phyloP scores from a whole-genome alignment of 2,113 vertebrate species.

The Macaca mulatta region DNA sequence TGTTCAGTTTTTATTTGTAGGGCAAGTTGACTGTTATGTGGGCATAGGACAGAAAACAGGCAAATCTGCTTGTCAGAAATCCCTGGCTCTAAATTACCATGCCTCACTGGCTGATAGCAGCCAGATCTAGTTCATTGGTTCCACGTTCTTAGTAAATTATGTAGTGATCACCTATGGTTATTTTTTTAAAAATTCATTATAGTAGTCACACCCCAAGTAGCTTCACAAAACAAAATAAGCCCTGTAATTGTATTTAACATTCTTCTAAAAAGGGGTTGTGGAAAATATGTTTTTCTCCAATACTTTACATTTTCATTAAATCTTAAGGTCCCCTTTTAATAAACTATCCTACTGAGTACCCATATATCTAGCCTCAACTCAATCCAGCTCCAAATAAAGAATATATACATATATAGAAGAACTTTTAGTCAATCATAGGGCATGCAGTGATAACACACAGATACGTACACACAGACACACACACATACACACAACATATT shows the following conservation, averaged over 20 bases:
- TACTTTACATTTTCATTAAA: background rate
- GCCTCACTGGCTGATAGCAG: background rate
- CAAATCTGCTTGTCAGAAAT: slow-evolving; percentile 6
- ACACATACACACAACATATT: background rate
- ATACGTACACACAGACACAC: background rate
- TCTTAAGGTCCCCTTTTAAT: background rate
- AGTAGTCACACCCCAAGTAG: background rate
- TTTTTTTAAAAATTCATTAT: background rate
- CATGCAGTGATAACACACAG: background rate
- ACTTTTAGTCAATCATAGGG: background rate
- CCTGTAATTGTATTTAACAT: background rate
- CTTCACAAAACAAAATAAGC: slow-evolving; percentile 38
- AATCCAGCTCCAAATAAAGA: background rate
- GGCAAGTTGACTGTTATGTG: background rate
- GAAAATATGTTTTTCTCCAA: background rate
- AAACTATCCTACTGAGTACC: background rate
- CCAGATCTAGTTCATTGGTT: background rate
- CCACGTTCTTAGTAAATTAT: background rate
- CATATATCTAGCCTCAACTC: background rate
- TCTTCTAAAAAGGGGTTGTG: background rate
- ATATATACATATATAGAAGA: background rate
- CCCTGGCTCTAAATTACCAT: background rate
- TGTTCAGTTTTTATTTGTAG: background rate
- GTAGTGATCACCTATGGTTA: background rate
- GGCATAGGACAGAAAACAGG: background rate